Evolutionary conservation across 2,797 vertebrate genomes (phyloP).

Genomic region (Poecilia velifera): DNA sequence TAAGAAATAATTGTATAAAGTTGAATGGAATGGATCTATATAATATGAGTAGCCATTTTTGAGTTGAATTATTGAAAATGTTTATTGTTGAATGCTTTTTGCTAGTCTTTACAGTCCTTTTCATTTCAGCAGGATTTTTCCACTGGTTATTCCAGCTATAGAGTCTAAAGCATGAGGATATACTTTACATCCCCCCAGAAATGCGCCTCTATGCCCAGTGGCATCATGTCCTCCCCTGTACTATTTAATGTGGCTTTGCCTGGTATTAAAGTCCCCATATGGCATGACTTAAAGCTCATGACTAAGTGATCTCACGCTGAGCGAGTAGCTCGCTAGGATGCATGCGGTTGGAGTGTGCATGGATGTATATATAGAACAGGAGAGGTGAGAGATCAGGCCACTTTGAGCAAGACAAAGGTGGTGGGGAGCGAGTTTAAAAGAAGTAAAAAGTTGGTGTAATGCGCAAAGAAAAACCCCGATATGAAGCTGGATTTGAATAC

Average conservation of each 20-base stretch:
- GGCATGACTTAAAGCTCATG: conserved; percentile 67
- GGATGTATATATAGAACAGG: conserved; percentile 16
- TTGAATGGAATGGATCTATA: neutral
- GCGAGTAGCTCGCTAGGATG: conserved; percentile 48
- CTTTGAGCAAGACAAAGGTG: neutral
- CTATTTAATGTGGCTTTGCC: conserved; percentile 54
- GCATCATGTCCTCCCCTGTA: conserved; percentile 38
- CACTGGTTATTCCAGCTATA: conserved; percentile 19
- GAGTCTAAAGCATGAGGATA: conserved; percentile 23
- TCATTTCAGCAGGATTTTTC: conserved; percentile 14
- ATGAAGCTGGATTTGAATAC: conserved; percentile 21
- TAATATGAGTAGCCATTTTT: neutral
- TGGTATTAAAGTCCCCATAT: conserved; percentile 67
- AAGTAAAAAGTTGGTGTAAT: neutral
- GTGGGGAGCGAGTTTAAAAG: conserved; percentile 2
- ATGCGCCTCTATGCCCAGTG: conserved; percentile 8
- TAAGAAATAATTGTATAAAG: neutral
- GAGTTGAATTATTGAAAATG: neutral
- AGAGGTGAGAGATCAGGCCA: conserved; percentile 28
- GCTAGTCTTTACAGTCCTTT: neutral
- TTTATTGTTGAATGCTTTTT: conserved; percentile 8
- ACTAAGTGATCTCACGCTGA: conserved; percentile 67
- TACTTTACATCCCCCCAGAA: conserved; percentile 27
- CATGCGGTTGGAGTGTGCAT: conserved; percentile 51
- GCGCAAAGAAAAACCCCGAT: neutral